phyloP scores from a whole-genome alignment of 2,888 invertebrate species.

The Drosophila pseudotakahashii region DNA sequence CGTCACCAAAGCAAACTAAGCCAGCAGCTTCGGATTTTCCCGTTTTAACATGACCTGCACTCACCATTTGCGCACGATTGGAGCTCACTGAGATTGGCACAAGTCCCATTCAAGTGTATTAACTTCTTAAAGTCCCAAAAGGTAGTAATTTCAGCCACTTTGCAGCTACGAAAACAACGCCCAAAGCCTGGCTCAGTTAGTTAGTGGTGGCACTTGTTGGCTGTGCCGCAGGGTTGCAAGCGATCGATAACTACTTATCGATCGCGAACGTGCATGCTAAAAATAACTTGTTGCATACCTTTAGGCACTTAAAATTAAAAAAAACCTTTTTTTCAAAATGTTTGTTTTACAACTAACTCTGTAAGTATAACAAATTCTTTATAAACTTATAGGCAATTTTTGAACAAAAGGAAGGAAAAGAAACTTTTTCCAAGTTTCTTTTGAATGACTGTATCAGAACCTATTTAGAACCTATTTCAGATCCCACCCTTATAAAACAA shows the following conservation, averaged over 20 bases:
- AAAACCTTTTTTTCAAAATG: neutral
- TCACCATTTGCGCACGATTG: conserved; percentile 63
- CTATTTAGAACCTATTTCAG: neutral
- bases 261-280: neutral
- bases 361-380: no score
- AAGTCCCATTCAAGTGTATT: conserved; percentile 37
- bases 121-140: neutral
- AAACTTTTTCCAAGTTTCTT: no score
- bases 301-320: neutral
- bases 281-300: neutral
- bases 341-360: neutral
- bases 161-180: conserved; percentile 65
- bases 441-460: neutral
- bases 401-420: no score
- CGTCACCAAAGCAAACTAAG: conserved; percentile 35
- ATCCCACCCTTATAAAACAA: neutral
- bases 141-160: conserved; percentile 14
- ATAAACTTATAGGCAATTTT: no score
- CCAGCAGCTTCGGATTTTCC: neutral
- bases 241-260: conserved; percentile 1
- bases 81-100: conserved; percentile 8
- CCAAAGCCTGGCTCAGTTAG: conserved; percentile 68
- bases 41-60: conserved; percentile 11
- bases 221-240: conserved; percentile 5
- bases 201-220: conserved; percentile 17